phyloP scores from a whole-genome alignment of 2,797 vertebrate species.

The Enteromius anoplus region DNA sequence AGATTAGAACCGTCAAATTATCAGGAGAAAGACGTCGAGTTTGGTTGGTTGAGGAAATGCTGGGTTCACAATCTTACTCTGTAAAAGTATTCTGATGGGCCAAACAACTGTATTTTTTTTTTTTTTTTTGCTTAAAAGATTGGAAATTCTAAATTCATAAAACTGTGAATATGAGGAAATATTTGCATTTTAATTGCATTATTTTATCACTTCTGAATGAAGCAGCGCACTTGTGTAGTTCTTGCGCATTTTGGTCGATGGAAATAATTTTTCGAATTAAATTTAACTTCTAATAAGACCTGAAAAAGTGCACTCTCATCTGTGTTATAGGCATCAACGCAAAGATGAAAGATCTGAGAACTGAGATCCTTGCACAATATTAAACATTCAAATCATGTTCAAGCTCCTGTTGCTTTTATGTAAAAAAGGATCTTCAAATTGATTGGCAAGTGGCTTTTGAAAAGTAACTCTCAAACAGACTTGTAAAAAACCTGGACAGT shows the following conservation, averaged over 20 bases:
- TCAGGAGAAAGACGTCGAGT: neutral
- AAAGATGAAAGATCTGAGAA: neutral
- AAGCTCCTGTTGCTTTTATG: neutral
- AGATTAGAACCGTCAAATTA: neutral
- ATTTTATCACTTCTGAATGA: neutral
- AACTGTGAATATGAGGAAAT: neutral
- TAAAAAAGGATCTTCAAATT: neutral
- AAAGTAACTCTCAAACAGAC: neutral
- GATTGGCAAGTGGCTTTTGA: neutral
- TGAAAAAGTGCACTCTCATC: neutral
- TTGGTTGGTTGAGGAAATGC: neutral
- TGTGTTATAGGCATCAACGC: neutral
- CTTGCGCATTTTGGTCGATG: neutral
- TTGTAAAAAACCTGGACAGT: neutral
- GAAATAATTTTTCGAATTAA: neutral
- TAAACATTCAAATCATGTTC: neutral
- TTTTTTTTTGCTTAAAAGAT: neutral
- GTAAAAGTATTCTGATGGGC: neutral
- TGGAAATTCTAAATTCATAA: neutral
- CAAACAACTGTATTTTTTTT: no score
- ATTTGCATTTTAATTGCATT: slow-evolving; percentile 35
- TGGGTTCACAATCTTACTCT: neutral
- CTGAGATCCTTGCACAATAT: neutral
- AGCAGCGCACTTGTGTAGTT: neutral
- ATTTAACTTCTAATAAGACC: neutral